Conservation (phyloP, 2,113 vertebrate genomes). For the Podocnemis expansa region DNA sequence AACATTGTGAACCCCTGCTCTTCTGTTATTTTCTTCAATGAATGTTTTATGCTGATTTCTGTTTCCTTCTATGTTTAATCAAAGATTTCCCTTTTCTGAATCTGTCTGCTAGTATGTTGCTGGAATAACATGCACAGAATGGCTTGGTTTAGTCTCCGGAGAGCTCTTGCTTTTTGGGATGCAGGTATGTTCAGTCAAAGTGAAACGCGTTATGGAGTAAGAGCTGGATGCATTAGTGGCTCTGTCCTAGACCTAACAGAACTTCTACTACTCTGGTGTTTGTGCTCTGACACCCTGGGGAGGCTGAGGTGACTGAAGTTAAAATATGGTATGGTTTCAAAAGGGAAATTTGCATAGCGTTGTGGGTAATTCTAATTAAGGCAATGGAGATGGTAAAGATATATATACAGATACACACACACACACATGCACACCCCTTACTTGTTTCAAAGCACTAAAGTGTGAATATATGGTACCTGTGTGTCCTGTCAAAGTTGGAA, state of each 20-base stretch:
- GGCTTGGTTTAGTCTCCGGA: no score
- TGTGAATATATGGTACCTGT: neutral
- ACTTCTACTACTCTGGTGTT: neutral
- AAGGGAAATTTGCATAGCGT: neutral
- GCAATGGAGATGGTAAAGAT: neutral
- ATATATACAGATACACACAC: neutral
- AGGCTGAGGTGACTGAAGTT: neutral
- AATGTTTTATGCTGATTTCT: no score
- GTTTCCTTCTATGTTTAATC: neutral
- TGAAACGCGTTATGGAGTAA: neutral
- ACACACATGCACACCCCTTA: neutral
- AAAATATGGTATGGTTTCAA: neutral
- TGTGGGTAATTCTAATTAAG: neutral
- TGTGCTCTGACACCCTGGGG: neutral
- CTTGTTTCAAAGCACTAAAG: neutral
- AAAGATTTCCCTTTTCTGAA: neutral
- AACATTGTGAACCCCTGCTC: neutral
- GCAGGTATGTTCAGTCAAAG: neutral
- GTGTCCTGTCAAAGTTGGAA: neutral
- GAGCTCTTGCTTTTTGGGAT: neutral
- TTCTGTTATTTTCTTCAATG: neutral
- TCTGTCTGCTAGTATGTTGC: neutral
- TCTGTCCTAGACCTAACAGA: neutral
- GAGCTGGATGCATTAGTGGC: no score
- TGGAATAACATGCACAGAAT: neutral